A percentile compares a stretch with the other conserved stretches of the same genome.
phyloP scores from a whole-genome alignment of 2,888 invertebrate genomes.

The Mesorhabditis spiculigera region DNA sequence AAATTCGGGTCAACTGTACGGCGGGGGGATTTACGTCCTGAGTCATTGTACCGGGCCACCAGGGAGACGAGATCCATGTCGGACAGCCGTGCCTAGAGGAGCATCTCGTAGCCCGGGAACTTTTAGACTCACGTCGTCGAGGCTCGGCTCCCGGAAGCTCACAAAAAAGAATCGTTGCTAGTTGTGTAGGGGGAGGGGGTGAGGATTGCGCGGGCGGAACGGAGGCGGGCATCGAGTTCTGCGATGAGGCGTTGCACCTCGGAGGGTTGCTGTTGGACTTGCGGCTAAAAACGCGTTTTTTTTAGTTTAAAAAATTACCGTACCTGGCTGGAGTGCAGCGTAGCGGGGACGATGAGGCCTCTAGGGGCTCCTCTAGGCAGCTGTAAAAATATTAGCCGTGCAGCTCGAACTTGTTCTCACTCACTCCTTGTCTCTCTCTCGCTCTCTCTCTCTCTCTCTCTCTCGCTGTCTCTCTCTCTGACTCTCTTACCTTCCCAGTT shows the following conservation, averaged over 20 bases:
- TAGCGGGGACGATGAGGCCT: constrained; percentile 50
- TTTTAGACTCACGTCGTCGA: neutral
- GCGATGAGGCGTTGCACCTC: constrained; percentile 48
- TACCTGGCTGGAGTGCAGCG: constrained; percentile 27
- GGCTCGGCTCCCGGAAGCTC: constrained; percentile 3
- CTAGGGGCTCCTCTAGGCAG: constrained; percentile 45
- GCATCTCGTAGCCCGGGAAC: too few relatives aligned
- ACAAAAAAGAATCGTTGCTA: constrained; percentile 4
- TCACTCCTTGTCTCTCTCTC: neutral
- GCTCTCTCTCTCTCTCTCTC: constrained; percentile 31
- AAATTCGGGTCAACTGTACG: neutral
- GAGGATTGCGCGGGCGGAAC: neutral
- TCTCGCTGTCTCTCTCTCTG: neutral
- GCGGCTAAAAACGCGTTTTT: constrained; percentile 14
- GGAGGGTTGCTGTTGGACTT: constrained; percentile 30
- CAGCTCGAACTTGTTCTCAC: constrained; percentile 15
- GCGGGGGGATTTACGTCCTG: neutral
- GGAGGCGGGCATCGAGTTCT: constrained; percentile 47
- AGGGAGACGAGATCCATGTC: neutral
- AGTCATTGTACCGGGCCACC: neutral
- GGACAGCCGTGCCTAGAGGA: neutral
- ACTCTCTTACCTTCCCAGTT: constrained; percentile 30
- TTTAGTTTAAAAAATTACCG: neutral
- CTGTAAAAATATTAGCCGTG: constrained; percentile 18
- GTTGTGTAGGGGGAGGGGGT: neutral